Evolutionary conservation across 2,797 vertebrate species (phyloP), one percentile per base, ranked within the genome.

Genomic region (Gouania willdenowi): DNA sequence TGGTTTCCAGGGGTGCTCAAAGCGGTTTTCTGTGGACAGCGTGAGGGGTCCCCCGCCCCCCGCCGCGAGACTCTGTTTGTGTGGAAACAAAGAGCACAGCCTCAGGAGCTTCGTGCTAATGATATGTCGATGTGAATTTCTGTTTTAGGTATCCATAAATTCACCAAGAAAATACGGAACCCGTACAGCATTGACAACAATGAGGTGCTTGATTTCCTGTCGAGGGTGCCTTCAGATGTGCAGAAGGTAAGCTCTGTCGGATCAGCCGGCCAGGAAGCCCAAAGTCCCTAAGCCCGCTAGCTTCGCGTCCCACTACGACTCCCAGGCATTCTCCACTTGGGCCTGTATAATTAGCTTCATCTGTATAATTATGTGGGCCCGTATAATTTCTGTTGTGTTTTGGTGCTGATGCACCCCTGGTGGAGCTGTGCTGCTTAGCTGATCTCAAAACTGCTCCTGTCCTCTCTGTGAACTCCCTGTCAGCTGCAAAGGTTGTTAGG

Each of bases 141-240:
- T 69, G 57, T 11, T 75, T 71, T 68, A 99, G 97, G 97, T 69
- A 91, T 99, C 88, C 92, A 98, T 91, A 98, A 98, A 89, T 98
- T 99, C 82, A 99, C 96, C 56, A 99, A 99, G 93, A 98, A 92
- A 83, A 82, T 99, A 55, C 90, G 95, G 78, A 97, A 93, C 74
- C 97, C 94, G n/a, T 95, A 95, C 16, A 83, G 91, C 82, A 92
- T 98, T 5, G 89, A 98, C 77, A 98, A 93, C 88, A 98, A 95
- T 51, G 95, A 99, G 70, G 77, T 98, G 36, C 86, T 98, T 57
- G 94, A 98, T 85, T 99, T 99, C 87, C 93, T 99, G 84, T 87
- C 91, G 78, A 93, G 96, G 84, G 92, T 97, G 47, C 97, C 97
- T 41, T 98, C 97, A 68, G 96, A 99, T 83, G 91, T 98, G 82